Conservation (phyloP, 2,113 vertebrate genomes). For the Anseranas semipalmata region DNA sequence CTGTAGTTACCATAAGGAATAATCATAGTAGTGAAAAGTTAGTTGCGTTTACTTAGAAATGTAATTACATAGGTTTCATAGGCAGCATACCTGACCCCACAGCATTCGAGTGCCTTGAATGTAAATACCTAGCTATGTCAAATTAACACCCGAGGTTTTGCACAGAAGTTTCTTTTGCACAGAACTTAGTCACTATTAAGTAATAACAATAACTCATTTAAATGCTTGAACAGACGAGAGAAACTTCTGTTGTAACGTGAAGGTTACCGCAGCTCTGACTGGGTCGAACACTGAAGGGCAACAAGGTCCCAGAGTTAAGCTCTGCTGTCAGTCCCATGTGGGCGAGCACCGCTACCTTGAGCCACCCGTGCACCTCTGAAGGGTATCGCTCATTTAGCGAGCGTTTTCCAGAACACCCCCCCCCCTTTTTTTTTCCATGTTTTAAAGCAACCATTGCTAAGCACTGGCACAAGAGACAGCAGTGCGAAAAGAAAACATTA, state of each 20-base stretch:
- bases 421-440: neutral
- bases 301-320: neutral
- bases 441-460: neutral
- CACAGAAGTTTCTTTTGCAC: neutral
- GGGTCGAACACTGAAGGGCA: rapidly evolving
- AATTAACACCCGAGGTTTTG: neutral
- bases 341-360: neutral
- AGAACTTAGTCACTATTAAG: neutral
- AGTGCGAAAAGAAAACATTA: neutral
- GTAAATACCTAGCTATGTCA: neutral
- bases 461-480: neutral
- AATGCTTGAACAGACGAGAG: neutral
- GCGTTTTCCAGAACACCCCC: neutral
- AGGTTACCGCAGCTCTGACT: neutral
- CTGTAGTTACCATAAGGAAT: neutral
- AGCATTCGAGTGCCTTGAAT: neutral
- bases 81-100: neutral
- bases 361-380: neutral
- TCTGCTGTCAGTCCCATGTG: neutral
- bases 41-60: neutral
- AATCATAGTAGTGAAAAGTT: neutral
- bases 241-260: neutral
- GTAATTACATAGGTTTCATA: neutral
- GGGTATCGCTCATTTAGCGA: neutral
- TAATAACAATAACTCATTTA: neutral